A percentile compares a stretch with the other conserved stretches of the same genome.
These are phyloP conservation scores for Hyperoplus lanceolatus DNA, from an alignment of 2,797 vertebrate species.

Conservation along the genomic window DNA sequence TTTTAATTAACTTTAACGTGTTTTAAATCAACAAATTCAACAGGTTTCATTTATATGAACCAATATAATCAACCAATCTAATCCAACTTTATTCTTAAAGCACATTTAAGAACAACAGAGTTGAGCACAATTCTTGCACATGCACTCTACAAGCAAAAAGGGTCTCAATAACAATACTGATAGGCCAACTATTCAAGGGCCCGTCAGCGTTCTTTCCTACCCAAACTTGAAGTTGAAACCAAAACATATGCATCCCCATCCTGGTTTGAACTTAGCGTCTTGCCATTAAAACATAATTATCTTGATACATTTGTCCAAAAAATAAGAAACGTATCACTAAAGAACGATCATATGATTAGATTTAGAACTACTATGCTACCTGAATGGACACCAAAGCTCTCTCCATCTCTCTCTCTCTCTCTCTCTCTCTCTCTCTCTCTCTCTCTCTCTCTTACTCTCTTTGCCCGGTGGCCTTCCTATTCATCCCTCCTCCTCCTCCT, in stretches of 20 bases:
- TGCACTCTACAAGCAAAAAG: no score
- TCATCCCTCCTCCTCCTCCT: slow-evolving; percentile 39
- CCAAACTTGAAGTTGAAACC: neutral
- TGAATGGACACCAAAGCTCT: slow-evolving; percentile 52
- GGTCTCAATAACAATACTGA: no score
- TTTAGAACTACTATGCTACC: slow-evolving; percentile 32
- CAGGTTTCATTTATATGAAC: neutral
- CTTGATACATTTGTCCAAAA: neutral
- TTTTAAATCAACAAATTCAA: slow-evolving; percentile 5
- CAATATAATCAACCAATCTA: no score
- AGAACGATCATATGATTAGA: slow-evolving; percentile 11
- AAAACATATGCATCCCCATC: neutral
- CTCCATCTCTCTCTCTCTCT: slow-evolving; percentile 23
- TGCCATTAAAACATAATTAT: neutral
- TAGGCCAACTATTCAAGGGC: no score
- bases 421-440: slow-evolving; percentile 32
- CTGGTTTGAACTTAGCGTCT: neutral
- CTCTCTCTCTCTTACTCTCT: slow-evolving; percentile 35
- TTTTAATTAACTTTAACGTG: neutral
- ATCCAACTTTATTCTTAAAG: no score
- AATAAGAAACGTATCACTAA: slow-evolving; percentile 1
- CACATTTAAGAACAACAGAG: no score
- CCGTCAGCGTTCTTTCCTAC: slow-evolving; percentile 35
- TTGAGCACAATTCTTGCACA: no score
- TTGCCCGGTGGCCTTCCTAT: slow-evolving; percentile 74